Evolutionary conservation across 2,113 vertebrate genomes (phyloP).

Genomic region (Rhadina sibilatrix): DNA sequence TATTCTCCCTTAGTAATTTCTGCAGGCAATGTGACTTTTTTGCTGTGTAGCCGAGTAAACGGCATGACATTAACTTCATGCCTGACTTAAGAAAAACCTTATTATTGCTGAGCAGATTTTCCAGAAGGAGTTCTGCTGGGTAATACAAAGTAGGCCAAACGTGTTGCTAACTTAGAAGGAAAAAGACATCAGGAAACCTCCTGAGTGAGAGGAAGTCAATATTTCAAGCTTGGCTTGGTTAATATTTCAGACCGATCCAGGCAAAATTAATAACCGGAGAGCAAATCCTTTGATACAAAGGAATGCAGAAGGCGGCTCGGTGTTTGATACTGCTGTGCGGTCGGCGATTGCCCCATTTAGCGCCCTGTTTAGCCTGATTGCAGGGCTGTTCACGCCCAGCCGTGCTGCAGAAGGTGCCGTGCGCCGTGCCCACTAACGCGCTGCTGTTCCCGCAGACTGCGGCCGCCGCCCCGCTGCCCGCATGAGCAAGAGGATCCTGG

Average conservation of each 20-base stretch:
- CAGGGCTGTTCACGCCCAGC: not conserved
- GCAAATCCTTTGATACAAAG: not conserved
- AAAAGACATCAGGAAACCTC: not conserved
- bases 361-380: rapidly evolving
- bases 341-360: not conserved
- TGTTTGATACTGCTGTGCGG: not conserved
- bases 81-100: not conserved
- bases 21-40: not conserved
- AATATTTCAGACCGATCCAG: not conserved
- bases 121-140: not conserved
- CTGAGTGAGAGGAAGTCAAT: not conserved
- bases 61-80: not conserved
- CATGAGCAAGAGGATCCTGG: conserved; percentile 91
- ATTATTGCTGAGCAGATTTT: not conserved
- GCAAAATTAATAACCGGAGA: not conserved
- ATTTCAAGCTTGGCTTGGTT: not conserved
- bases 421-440: not conserved
- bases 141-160: not conserved
- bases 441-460: conserved; percentile 72
- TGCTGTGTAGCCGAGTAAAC: not conserved
- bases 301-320: not conserved
- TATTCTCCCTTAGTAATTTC: not conserved
- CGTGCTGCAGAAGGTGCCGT: not conserved
- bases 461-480: conserved; percentile 82
- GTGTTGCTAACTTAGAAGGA: not conserved